A percentile compares a stretch with the other conserved stretches of the same genome.
phyloP scores from a whole-genome alignment of 2,113 vertebrate genomes.

The Epinephelus fuscoguttatus region DNA sequence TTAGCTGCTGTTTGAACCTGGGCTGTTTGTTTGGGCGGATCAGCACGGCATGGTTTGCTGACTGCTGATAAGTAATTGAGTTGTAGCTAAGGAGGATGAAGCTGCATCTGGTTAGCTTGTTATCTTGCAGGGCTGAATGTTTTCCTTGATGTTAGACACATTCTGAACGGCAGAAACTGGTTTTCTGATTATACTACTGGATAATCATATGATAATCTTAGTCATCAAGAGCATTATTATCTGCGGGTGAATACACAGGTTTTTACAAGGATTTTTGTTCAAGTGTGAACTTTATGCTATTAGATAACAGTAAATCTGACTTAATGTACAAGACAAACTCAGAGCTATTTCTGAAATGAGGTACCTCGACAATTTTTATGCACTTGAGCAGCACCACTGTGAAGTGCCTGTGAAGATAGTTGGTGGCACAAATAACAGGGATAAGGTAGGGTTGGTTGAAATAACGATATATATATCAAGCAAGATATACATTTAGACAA shows the following conservation, averaged over 20 bases:
- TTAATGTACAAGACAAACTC: neutral
- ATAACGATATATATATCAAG: no score
- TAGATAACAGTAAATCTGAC: conserved; percentile 37
- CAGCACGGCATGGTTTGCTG: neutral
- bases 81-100: conserved; percentile 9
- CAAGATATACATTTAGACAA: no score
- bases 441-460: no score
- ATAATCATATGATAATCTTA: conserved; percentile 39
- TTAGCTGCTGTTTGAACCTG: conserved; percentile 12
- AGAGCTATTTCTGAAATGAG: neutral
- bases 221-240: conserved; percentile 29
- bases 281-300: conserved; percentile 21
- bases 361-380: neutral
- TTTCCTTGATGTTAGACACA: conserved; percentile 27
- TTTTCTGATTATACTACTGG: conserved; percentile 11
- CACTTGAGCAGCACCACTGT: neutral
- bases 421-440: no score
- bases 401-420: neutral
- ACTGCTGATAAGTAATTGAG: conserved; percentile 48
- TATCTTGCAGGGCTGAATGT: conserved; percentile 24
- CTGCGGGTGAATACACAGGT: conserved; percentile 28
- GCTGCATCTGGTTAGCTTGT: conserved; percentile 27
- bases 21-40: conserved; percentile 28
- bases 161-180: conserved; percentile 9
- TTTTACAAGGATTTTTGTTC: conserved; percentile 26